These are phyloP conservation scores for Eupeodes corollae DNA, from an alignment of 1,140 invertebrate species.

Conservation along the genomic window DNA sequence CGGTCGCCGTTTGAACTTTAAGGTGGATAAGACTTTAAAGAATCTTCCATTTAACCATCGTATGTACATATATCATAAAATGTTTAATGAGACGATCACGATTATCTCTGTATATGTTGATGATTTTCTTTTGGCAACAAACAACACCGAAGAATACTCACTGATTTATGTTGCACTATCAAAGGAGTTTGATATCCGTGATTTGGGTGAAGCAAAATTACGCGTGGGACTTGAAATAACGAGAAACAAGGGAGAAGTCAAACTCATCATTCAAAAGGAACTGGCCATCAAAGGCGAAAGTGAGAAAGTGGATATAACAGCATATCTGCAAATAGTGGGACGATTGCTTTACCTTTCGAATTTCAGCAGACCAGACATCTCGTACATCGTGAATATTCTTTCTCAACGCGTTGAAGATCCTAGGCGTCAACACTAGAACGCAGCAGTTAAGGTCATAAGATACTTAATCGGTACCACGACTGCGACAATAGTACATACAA, in stretches of 20 bases:
- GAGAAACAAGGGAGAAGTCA: conserved; percentile 10
- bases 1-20: conserved; percentile 17
- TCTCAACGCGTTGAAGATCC: conserved; percentile 17
- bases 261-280: conserved; percentile 12
- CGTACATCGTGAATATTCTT: conserved; percentile 27
- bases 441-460: conserved; percentile 29
- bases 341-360: conserved; percentile 28
- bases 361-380: conserved; percentile 34
- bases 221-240: conserved; percentile 25
- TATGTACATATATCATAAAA: conserved; percentile 21
- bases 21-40: conserved; percentile 15
- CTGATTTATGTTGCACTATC: conserved; percentile 11
- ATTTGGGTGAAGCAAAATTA: conserved; percentile 11
- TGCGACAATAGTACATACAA: conserved; percentile 3
- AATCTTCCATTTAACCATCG: conserved; percentile 18
- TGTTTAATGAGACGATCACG: not conserved
- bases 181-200: conserved; percentile 19
- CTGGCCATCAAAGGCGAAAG: not conserved
- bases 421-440: conserved; percentile 19
- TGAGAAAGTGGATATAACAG: not conserved
- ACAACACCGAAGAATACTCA: conserved; percentile 6
- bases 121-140: conserved; percentile 14
- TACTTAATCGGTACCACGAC: conserved; percentile 30
- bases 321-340: conserved; percentile 31
- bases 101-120: conserved; percentile 13